Conservation (phyloP, 2,888 invertebrate genomes). For the Meteorus colon region DNA sequence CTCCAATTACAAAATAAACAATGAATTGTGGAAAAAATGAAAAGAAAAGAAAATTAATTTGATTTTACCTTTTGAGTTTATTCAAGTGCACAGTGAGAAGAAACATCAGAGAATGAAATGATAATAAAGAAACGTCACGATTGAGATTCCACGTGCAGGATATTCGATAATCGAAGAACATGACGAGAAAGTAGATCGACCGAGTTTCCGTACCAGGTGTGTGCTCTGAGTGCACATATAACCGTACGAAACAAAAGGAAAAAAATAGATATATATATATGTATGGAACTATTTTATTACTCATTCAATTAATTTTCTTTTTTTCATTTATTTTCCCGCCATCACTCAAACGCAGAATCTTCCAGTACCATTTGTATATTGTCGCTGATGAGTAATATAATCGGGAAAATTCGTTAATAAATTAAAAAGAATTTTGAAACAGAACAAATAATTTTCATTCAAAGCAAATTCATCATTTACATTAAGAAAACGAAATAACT, state of each 20-base stretch:
- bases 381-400: no score
- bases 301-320: not conserved
- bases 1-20: not conserved
- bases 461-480: no score
- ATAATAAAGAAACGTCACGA: not conserved
- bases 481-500: no score
- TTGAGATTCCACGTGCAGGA: not conserved
- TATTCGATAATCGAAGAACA: slow-evolving; percentile 28
- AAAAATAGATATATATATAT: slow-evolving; percentile 3
- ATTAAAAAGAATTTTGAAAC: no score
- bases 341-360: not conserved
- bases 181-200: slow-evolving; percentile 34
- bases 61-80: not conserved
- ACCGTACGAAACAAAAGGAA: not conserved
- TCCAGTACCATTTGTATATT: no score
- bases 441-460: no score
- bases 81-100: not conserved
- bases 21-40: not conserved
- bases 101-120: slow-evolving; percentile 4
- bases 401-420: no score
- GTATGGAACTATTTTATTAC: not conserved
- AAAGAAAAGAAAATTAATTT: not conserved
- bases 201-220: slow-evolving; percentile 30
- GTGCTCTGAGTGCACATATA: slow-evolving; percentile 12
- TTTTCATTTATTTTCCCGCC: slow-evolving; percentile 1